Conservation (phyloP, 2,797 vertebrate genomes). For the Anableps anableps region DNA sequence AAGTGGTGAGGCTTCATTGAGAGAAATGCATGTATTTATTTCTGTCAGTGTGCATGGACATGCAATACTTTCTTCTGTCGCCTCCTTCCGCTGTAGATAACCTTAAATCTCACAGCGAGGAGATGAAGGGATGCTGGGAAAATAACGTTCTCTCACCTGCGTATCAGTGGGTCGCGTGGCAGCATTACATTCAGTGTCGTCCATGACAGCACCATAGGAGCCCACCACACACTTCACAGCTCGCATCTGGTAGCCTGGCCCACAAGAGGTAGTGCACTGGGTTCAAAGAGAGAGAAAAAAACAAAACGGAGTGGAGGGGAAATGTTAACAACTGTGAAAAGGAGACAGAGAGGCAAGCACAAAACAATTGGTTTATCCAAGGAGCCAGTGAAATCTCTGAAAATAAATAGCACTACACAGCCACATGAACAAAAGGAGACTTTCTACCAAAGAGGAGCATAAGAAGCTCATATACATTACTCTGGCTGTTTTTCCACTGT, state of each 20-base stretch:
- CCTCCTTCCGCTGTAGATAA: background rate
- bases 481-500: conserved; percentile 40
- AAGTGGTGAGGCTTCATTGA: background rate
- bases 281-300: conserved; percentile 55
- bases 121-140: conserved; percentile 1
- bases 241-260: conserved; percentile 95
- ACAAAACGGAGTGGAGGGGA: conserved; percentile 24
- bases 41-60: background rate
- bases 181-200: conserved; percentile 94
- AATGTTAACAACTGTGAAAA: conserved; percentile 47
- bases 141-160: conserved; percentile 81
- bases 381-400: conserved; percentile 22
- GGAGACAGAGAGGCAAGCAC: conserved; percentile 27
- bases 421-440: conserved; percentile 2
- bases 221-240: conserved; percentile 94
- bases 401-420: conserved; percentile 25
- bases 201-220: conserved; percentile 88
- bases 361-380: conserved; percentile 30
- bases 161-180: conserved; percentile 92
- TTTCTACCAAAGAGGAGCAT: conserved; percentile 31
- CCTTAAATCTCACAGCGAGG: background rate
- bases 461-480: conserved; percentile 39
- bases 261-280: conserved; percentile 95
- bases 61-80: background rate
- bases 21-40: background rate